A percentile compares a stretch with the other conserved stretches of the same genome.
phyloP scores from a whole-genome alignment of 2,888 invertebrate species.

The Conomelus anceps region DNA sequence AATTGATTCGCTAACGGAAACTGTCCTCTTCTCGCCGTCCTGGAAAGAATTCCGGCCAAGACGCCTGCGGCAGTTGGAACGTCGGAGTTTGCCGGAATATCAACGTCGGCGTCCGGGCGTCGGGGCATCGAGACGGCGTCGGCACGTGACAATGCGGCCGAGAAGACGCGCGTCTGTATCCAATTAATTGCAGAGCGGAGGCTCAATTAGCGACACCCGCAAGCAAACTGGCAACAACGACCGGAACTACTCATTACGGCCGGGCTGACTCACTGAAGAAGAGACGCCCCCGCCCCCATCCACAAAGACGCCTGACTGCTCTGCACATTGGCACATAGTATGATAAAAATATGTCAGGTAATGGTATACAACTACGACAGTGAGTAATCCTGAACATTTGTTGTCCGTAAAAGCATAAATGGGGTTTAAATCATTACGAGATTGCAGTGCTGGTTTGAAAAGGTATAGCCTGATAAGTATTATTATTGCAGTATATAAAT shows the following conservation, averaged over 20 bases:
- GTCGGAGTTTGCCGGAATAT: no score
- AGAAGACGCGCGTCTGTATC: not conserved
- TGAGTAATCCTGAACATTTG: no score
- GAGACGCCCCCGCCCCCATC: no score
- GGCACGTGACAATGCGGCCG: not conserved
- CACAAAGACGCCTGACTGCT: not conserved
- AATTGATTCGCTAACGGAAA: not conserved
- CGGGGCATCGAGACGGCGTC: not conserved
- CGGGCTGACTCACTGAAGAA: no score
- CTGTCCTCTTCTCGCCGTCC: not conserved
- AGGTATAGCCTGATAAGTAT: no score
- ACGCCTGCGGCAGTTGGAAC: not conserved
- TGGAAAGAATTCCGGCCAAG: no score
- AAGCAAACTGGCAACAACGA: not conserved
- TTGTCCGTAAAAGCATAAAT: no score
- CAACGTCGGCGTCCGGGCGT: no score
- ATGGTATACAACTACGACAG: no score
- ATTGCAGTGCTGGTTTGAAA: not conserved
- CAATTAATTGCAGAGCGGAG: not conserved
- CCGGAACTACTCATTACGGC: not conserved
- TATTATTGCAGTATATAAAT: no score
- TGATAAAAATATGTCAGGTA: not conserved
- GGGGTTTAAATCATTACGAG: not conserved
- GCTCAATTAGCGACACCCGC: not conserved
- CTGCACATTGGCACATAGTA: no score